Conservation (phyloP, 2,113 vertebrate species). For the Nothoprocta pentlandii region DNA sequence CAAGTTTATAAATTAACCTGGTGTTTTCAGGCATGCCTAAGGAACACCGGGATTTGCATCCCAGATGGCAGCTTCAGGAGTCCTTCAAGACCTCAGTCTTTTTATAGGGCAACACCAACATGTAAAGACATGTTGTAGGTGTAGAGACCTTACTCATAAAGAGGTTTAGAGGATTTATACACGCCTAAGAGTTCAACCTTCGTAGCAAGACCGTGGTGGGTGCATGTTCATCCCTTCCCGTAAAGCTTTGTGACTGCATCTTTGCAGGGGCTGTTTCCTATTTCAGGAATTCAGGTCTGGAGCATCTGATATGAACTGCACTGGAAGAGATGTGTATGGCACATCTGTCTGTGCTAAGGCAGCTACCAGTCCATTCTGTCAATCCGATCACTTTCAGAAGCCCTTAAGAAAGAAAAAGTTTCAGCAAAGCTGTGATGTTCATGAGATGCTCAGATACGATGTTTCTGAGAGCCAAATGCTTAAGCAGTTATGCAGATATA, state of each 20-base stretch:
- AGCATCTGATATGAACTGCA: slow-evolving; percentile 9
- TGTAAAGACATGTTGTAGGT: background rate
- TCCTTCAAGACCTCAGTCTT: background rate
- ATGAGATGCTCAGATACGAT: background rate
- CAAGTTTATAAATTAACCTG: background rate
- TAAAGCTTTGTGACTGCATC: background rate
- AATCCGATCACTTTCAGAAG: background rate
- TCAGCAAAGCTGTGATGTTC: background rate
- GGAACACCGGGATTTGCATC: background rate
- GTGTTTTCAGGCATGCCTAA: background rate
- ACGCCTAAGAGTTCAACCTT: background rate
- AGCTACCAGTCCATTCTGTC: background rate
- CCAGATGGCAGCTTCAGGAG: background rate
- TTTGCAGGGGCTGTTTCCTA: background rate
- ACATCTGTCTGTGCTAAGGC: background rate
- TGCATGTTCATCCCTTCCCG: slow-evolving; percentile 7
- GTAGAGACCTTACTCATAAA: background rate
- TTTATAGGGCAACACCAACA: background rate
- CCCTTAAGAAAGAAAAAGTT: background rate
- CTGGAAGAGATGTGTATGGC: background rate
- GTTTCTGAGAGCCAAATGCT: background rate
- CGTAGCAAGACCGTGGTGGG: background rate
- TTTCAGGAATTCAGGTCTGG: background rate
- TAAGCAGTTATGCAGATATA: background rate
- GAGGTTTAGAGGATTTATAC: background rate